These are phyloP conservation scores for Vanacampus margaritifer DNA, from an alignment of 2,113 vertebrate species.

Conservation along the genomic window DNA sequence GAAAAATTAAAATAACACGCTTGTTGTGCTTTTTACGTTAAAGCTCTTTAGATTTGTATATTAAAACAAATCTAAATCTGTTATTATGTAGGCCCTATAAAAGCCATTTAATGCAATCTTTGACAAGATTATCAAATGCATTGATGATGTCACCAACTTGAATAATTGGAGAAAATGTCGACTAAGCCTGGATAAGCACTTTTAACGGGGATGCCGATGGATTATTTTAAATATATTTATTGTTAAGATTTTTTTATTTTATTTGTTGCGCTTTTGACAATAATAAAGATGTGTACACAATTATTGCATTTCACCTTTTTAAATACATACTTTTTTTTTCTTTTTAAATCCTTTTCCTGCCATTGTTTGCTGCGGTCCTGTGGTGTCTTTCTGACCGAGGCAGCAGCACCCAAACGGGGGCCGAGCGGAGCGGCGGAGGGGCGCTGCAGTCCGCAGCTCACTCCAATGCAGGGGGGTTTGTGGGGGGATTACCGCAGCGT, in stretches of 20 bases:
- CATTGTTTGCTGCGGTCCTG: slow-evolving; percentile 7
- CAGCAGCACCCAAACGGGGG: slow-evolving; percentile 36
- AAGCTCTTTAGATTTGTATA: slow-evolving; percentile 71
- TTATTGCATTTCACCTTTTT: too few species aligned
- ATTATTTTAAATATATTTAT: slow-evolving; percentile 58
- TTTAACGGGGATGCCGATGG: slow-evolving; percentile 54
- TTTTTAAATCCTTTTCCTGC: not conserved
- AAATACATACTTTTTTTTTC: too few species aligned
- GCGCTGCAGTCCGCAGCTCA: slow-evolving; percentile 45
- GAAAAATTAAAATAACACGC: slow-evolving; percentile 77
- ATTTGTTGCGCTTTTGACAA: too few species aligned
- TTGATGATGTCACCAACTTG: slow-evolving; percentile 76
- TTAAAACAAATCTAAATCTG: slow-evolving; percentile 69
- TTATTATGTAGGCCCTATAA: slow-evolving; percentile 68
- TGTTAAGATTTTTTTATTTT: not conserved
- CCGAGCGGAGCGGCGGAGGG: slow-evolving; percentile 40
- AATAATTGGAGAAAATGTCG: slow-evolving; percentile 65
- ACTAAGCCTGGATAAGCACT: slow-evolving; percentile 68
- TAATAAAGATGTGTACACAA: too few species aligned
- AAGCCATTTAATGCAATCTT: slow-evolving; percentile 74
- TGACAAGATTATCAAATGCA: slow-evolving; percentile 76
- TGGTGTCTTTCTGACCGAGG: slow-evolving; percentile 15
- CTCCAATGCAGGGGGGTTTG: not conserved
- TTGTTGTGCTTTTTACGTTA: slow-evolving; percentile 72
- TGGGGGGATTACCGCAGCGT: slow-evolving; percentile 69